phyloP scores from a whole-genome alignment of 2,113 vertebrate species.

The Trogon melanurus region DNA sequence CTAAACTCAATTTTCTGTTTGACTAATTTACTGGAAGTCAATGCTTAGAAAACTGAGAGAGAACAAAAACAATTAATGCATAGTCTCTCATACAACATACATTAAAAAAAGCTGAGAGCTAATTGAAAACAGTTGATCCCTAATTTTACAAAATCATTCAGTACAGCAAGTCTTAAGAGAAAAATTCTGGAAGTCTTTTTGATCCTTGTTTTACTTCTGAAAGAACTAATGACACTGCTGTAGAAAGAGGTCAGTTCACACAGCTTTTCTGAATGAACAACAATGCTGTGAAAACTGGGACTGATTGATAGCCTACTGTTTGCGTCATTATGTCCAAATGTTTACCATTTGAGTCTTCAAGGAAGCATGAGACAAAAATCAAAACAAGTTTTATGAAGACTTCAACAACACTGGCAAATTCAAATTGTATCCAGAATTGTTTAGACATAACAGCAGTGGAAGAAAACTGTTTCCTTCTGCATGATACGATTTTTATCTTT shows the following conservation, averaged over 20 bases:
- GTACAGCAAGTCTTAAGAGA: conserved; percentile 53
- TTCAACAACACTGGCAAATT: conserved; percentile 60
- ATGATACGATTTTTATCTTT: background rate
- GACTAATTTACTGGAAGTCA: conserved; percentile 53
- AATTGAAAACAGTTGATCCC: conserved; percentile 59
- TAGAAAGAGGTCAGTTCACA: conserved; percentile 69
- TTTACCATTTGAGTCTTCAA: conserved; percentile 67
- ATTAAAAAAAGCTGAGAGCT: conserved; percentile 55
- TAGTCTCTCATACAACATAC: conserved; percentile 48
- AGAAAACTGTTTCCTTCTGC: conserved; percentile 37
- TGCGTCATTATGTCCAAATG: conserved; percentile 69
- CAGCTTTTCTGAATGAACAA: conserved; percentile 74
- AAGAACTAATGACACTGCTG: conserved; percentile 62
- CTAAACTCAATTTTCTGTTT: conserved; percentile 39
- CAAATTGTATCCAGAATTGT: conserved; percentile 63
- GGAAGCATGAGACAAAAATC: conserved; percentile 68
- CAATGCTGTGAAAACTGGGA: conserved; percentile 68
- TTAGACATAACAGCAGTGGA: conserved; percentile 46
- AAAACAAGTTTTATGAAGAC: conserved; percentile 68
- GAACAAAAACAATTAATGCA: conserved; percentile 62
- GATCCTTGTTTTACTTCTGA: conserved; percentile 64
- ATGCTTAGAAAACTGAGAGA: conserved; percentile 49
- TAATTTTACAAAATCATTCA: conserved; percentile 63
- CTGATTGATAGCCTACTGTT: conserved; percentile 70
- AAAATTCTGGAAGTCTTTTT: conserved; percentile 67